Base-by-base conservation (phyloP, 2,113 vertebrate genomes). In the Barnardius zonarius region DNA sequence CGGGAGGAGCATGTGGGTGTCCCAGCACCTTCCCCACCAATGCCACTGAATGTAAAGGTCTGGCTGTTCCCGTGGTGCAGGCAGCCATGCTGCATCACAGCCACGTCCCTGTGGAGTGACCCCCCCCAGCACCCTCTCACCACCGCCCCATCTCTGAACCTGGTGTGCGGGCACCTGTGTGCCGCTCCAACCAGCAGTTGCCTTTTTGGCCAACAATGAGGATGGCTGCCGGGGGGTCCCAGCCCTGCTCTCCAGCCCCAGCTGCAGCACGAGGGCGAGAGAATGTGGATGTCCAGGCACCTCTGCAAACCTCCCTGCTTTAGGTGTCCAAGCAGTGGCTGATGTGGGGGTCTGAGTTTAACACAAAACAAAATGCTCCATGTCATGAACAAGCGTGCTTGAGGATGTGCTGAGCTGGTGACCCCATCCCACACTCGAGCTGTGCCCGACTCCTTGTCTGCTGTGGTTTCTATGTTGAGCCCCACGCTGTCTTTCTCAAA, bases 51-150 rank as follows among this genome's bases (percentile, higher is more conserved):
- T 9, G 10, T 51, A 49, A 28, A 76, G 59, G 4, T 5, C 20
- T 8, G 19, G 33, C 46, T 2, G 2, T 33, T 49, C 43, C 63
- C 10, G 27, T 1, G 5, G 24, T 2, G 2, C 1, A 1, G 30
- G 64, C 2, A 3, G 46, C 72, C 3, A 0, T 0, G 0, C 78
- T 55, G 49, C 13, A 4, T 43, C 46, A 5, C n/a, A 2, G 7
- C 78, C 24, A 3, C 0, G 0, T 49, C 79, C 41, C 55, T 4
- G 6, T 0, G 0, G 1, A 66, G 67, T 9, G 9, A 14, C 30
- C 17, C 25, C 30, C 14, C 30, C 18, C 5, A 9, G 30, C 19
- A 30, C 18, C 46, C 24, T 59, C 76, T 72, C 7, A 5, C 39
- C 59, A 8, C 33, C 1, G 6, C 11, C 18, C 37, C 1, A 0